A percentile compares a stretch with the other conserved stretches of the same genome.
These are phyloP conservation scores for Dermatemys mawii DNA, from an alignment of 2,113 vertebrate species.

Conservation along the genomic window DNA sequence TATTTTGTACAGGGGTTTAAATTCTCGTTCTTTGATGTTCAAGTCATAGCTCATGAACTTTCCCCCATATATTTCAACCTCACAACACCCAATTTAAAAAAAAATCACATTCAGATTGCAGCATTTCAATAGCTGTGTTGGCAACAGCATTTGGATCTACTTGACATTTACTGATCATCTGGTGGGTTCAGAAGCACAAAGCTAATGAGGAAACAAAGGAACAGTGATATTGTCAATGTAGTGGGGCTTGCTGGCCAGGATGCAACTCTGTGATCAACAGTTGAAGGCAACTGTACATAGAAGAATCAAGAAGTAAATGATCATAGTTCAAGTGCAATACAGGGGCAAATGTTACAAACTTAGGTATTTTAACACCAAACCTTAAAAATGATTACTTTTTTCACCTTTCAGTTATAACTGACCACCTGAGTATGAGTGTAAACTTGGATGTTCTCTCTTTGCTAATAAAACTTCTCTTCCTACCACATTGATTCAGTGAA, in stretches of 20 bases:
- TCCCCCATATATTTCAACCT: not conserved
- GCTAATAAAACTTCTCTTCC: slow-evolving; percentile 36
- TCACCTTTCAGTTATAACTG: not conserved
- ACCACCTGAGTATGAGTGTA: not conserved
- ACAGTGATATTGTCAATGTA: not conserved
- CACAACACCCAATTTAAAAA: slow-evolving; percentile 30
- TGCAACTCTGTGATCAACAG: not conserved
- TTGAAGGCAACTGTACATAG: not conserved
- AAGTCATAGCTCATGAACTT: not conserved
- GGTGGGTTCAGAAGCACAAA: slow-evolving; percentile 30
- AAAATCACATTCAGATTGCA: not conserved
- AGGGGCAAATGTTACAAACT: not conserved
- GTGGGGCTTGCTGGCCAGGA: not conserved
- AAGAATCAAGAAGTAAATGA: not conserved
- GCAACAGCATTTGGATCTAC: slow-evolving; percentile 32
- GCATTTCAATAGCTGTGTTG: slow-evolving; percentile 48
- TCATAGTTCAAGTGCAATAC: not conserved
- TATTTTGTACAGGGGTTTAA: fast-evolving
- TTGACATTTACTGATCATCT: slow-evolving; percentile 66
- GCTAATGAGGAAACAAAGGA: not conserved
- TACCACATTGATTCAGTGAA: slow-evolving; percentile 42
- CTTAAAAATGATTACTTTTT: not conserved
- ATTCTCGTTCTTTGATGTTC: not conserved
- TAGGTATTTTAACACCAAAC: not conserved
- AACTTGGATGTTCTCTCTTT: slow-evolving; percentile 4